Base-by-base conservation (phyloP, 2,797 vertebrate species). In the Enteromius fasciolatus region DNA sequence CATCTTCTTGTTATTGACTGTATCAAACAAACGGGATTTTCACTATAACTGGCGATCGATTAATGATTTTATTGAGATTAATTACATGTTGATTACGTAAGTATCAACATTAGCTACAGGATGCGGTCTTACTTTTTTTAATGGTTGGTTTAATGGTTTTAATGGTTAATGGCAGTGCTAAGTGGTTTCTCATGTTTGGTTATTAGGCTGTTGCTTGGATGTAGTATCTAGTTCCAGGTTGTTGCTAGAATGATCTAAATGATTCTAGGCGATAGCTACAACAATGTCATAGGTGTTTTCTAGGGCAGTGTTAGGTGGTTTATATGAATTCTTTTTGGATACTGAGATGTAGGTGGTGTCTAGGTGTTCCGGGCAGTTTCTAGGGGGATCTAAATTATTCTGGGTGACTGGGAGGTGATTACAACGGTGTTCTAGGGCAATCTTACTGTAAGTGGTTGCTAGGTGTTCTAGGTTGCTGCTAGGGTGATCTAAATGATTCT, bases 1-100 rank as follows among this genome's bases (percentile, higher is more conserved):
- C 33, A n/a, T 52, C 31, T 72, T 72, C 44, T 73, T 52, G 70
- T 73, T 73, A n/a, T 18, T 36, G 18, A 31, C 14, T 63, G 14
- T 63, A 31, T 63, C 59, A 63, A 28, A 63, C 25, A 63, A 31
- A 61, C 25, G 0, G 15, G 25, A 61, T 61, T 61, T 61, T 14
- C 25, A 2, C 25, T 28, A 61, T 15, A 28, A 61, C 12, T 61
- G 25, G 25, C 25, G 5, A 28, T 28, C 2, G 25, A 15, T 28
- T 28, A 61, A 15, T 1, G 0, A 15, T 61, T 61, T 63, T 17
- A 63, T 63, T 63, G 31, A 1, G 12, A 63, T 31, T 31, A 15
- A 31, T 63, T 63, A 28, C 52, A 54, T 17, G 2, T 28, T 63
- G 7, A 63, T 63, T 31, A 63, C 12, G 23, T 28, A 31, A 7